phyloP scores from a whole-genome alignment of 1,140 invertebrate genomes.

The Leptinotarsa undecemlineata region DNA sequence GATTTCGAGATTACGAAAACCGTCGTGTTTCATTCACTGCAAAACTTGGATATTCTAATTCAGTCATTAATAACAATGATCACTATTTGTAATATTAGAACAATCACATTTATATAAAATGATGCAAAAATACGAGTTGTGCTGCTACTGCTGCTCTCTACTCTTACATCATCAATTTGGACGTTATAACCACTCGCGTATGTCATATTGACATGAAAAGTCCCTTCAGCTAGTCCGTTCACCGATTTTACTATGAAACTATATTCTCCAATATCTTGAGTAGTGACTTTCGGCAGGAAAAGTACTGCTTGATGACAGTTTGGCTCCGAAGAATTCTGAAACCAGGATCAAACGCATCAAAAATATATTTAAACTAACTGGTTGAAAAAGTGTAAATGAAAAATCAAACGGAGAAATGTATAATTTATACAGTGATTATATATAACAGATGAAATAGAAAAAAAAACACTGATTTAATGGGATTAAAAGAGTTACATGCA shows the following conservation, averaged over 20 bases:
- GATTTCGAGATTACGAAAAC: not conserved
- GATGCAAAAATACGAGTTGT: slow-evolving; percentile 32
- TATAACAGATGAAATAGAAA: too few relatives aligned
- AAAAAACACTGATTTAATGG: too few relatives aligned
- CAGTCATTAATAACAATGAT: slow-evolving; percentile 42
- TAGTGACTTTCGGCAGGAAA: slow-evolving; percentile 57
- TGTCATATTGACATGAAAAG: slow-evolving; percentile 61
- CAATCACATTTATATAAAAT: slow-evolving; percentile 51
- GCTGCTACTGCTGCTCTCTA: slow-evolving; percentile 7
- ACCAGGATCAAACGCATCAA: not conserved
- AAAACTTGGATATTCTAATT: slow-evolving; percentile 22
- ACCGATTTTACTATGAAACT: slow-evolving; percentile 59
- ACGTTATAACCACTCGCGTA: slow-evolving; percentile 55
- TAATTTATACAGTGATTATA: too few relatives aligned
- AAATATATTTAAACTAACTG: too few relatives aligned
- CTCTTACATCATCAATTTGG: slow-evolving; percentile 32
- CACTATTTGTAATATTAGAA: slow-evolving; percentile 43
- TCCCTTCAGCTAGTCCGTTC: slow-evolving; percentile 59
- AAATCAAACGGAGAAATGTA: too few relatives aligned
- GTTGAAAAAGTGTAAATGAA: too few relatives aligned
- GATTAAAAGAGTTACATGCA: too few relatives aligned
- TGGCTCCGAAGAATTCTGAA: slow-evolving; percentile 55
- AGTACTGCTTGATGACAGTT: slow-evolving; percentile 60
- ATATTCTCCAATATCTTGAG: slow-evolving; percentile 60
- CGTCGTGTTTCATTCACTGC: not conserved